Percentiles rank a stretch among this genome's conserved stretches.
Conservation (phyloP, 2,797 vertebrate genomes). For the Alcedo quadribrachys region DNA sequence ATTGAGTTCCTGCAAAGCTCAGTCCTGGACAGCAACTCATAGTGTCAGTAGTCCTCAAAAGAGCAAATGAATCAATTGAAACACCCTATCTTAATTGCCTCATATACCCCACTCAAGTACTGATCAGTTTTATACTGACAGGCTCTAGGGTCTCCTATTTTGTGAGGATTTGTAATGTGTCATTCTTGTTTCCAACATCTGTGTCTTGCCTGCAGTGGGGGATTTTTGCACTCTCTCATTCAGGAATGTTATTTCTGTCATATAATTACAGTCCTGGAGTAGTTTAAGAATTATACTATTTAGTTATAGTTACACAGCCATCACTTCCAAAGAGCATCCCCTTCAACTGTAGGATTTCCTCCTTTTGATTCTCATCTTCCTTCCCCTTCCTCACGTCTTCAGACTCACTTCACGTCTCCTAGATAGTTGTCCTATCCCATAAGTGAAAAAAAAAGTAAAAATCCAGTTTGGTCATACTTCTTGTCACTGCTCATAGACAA, state of each 20-base stretch:
- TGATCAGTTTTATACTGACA: neutral
- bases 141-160: neutral
- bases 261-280: neutral
- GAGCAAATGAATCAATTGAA: neutral
- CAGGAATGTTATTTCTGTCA: neutral
- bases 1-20: neutral
- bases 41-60: neutral
- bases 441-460: neutral
- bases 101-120: neutral
- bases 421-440: neutral
- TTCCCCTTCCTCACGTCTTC: neutral
- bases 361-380: neutral
- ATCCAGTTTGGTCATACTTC: neutral
- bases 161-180: neutral
- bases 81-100: neutral
- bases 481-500: accelerated
- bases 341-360: neutral
- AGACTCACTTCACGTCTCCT: neutral
- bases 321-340: neutral
- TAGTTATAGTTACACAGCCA: neutral
- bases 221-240: neutral
- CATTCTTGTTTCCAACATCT: neutral
- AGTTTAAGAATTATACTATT: neutral
- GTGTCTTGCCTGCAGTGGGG: neutral
- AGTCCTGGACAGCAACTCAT: neutral